Base-by-base conservation (phyloP, 2,888 invertebrate species). In the Gastrophysa polygoni region DNA sequence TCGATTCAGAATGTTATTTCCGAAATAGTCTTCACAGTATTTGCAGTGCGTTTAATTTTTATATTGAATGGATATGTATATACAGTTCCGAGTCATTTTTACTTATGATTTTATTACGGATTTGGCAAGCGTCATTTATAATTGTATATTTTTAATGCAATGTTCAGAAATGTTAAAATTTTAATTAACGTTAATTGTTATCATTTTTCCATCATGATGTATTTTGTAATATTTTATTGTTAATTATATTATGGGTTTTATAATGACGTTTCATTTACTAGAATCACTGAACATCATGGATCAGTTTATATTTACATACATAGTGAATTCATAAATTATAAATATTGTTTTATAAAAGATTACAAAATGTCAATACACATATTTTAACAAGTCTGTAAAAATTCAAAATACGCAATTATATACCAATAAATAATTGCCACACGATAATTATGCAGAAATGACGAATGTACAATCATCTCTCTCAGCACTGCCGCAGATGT, bases 401-500 rank as follows among this genome's bases (percentile, higher is more conserved):
- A 66, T 32, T 64, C 49, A 29, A 56, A 62, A 55, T 16, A 62
- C 57, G 54, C 38, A 56, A n/a, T 44, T 21, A 14, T 43, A 43
- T 17, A 43, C 24, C 20, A 43, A 24, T 61, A 55, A 58, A 55
- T 55, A 34, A 58, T 34, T 47, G 38, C 47, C 16, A 6, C 20
- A 28, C 43, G 47, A 51, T 55, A 34, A 29, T 21, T 32, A 8
- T 24, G 24, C 7, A 24, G 24, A 24, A 54, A 43, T 43, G 4
- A 20, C 14, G 7, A 24, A 43, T 38, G 24, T 54, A 24, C 24
- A 43, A 21, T 8, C 17, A 43, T 21, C 10, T 17, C 24, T 24
- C 43, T 63, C 24, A 73, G 69, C 72, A 76, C 63, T 85, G 85
- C 62, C 85, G 78, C 66, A 85, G 75, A 78, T 86, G 85, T 75